phyloP scores from a whole-genome alignment of 2,888 invertebrate species.

The Drosophila kanekoi region DNA sequence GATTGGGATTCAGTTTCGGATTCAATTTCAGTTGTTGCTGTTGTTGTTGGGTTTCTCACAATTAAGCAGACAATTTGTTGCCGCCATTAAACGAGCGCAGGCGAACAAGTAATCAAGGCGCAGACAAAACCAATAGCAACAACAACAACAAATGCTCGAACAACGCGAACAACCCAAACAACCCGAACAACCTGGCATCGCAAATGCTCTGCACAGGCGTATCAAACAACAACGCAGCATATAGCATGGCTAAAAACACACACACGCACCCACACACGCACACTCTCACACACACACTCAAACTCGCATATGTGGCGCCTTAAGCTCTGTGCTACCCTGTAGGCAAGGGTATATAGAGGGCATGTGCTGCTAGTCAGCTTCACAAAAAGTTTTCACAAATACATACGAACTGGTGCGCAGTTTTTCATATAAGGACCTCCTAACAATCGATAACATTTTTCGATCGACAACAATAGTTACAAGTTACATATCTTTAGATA shows the following conservation, averaged over 20 bases:
- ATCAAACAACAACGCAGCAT: not conserved
- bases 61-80: conserved; percentile 71
- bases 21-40: conserved; percentile 37
- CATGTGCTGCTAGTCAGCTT: not conserved
- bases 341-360: not conserved
- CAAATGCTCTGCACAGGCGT: conserved; percentile 24
- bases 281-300: conserved; percentile 1
- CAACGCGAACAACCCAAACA: conserved; percentile 19
- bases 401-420: too few relatives aligned
- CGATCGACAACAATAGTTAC: too few relatives aligned
- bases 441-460: not conserved
- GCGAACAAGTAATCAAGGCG: conserved; percentile 58
- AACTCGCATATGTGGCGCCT: conserved; percentile 16
- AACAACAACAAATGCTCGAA: not conserved
- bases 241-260: not conserved
- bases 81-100: conserved; percentile 52
- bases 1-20: conserved; percentile 27
- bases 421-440: not conserved
- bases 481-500: too few relatives aligned
- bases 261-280: conserved; percentile 4
- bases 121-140: conserved; percentile 11
- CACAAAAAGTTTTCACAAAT: too few relatives aligned
- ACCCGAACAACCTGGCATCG: conserved; percentile 25
- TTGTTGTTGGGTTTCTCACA: conserved; percentile 66
- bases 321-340: conserved; percentile 3